A percentile compares a stretch with the other conserved stretches of the same genome.
Evolutionary conservation across 2,797 vertebrate genomes (phyloP).

Genomic region (Petrocephalus schoutedeni): DNA sequence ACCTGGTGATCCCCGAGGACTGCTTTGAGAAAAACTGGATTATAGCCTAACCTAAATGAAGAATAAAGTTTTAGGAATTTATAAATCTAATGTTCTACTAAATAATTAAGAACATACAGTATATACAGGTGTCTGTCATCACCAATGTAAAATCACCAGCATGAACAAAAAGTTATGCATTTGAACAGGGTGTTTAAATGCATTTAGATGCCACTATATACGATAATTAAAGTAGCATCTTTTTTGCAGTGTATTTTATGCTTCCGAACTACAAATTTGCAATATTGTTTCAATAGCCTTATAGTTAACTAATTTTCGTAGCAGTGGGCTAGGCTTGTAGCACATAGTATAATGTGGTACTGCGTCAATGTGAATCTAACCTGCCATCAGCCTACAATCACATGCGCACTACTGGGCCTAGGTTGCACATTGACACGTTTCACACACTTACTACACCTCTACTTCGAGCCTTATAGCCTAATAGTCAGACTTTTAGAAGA

Average conservation of each 20-base stretch:
- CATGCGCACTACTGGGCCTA: not conserved
- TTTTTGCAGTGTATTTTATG: not conserved
- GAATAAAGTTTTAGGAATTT: not conserved
- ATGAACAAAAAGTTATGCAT: not conserved
- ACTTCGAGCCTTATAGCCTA: not conserved
- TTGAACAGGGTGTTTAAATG: not conserved
- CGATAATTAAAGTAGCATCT: not conserved
- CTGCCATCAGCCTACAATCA: not conserved
- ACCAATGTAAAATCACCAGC: not conserved
- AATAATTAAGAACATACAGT: not conserved
- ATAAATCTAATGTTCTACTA: not conserved
- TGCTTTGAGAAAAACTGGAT: not conserved
- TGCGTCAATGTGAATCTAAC: not conserved
- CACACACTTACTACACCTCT: not conserved
- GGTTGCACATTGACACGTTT: not conserved
- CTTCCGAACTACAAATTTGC: not conserved
- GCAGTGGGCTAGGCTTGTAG: not conserved
- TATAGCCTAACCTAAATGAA: not conserved
- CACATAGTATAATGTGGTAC: not conserved
- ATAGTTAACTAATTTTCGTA: not conserved
- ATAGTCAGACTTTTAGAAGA: not conserved
- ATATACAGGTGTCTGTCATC: not conserved
- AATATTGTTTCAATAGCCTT: not conserved
- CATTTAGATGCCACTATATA: not conserved
- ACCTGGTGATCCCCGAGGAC: no score